Evolutionary conservation across 1,140 invertebrate species (phyloP), one percentile per base, ranked within the genome.

Genomic region (Nebria ingens): DNA sequence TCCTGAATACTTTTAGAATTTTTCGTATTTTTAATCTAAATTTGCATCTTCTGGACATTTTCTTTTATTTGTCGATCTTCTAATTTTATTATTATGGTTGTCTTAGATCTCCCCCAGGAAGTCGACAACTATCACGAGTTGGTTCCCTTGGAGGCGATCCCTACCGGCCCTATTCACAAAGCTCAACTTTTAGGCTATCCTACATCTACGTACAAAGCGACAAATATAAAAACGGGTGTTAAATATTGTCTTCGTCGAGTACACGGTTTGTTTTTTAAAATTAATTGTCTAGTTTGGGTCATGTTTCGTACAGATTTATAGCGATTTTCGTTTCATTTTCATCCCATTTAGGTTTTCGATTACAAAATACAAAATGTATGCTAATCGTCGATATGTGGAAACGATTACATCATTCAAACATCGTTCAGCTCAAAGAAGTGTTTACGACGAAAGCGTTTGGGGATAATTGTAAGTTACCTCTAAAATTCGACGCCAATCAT

Each of bases 381-480:
- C 76, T 86, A 6, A 68, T 90, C 52, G 86, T 93, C 29, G 93
- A 97, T 59, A 81, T 87, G 75, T 98, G 95, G 94, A 94, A 94
- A 68, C 88, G 91, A 71, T 74, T 97, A 19, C 83, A 86, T 61
- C 93, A 97, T 75, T 88, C 93, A 60, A 97, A 97, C 78, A 80
- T 97, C 58, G 90, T 97, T 40, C 84, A 89, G 60, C 76, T 97
- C 34, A 80, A 89, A 68, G 92, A 97, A 73, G 89, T 93, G 54
- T 97, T 98, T 72, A 92, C 91, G 11, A 97, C 94, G 25, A 95
- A 95, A 75, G 86, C 87, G 29, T 97, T 97, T 75, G 88, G 89
- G 65, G 95, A 97, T 79, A 87, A 91, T 76, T 97, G 91, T 93
- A 73, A 80, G 87, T 83, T 65, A 9, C 6, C 40, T 45, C 55